These are phyloP conservation scores for Deroplatys truncata DNA, from an alignment of 2,888 invertebrate species.

Conservation along the genomic window DNA sequence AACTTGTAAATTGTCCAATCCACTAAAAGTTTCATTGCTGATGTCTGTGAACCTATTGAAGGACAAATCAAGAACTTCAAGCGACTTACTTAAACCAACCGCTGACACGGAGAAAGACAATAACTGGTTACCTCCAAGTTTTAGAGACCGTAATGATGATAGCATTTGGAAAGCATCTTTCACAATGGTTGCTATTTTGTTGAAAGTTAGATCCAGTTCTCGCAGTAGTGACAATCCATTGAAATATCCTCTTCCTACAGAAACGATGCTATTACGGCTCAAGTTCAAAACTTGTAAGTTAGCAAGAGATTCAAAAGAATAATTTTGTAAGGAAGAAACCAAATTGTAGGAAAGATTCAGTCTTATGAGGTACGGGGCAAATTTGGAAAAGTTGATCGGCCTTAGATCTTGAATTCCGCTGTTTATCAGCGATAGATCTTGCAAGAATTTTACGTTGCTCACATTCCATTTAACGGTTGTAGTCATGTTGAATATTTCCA, in stretches of 20 bases:
- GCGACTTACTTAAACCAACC: not conserved
- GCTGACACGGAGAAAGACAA: not conserved
- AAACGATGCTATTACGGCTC: slow-evolving; percentile 35
- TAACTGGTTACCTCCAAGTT: slow-evolving; percentile 74
- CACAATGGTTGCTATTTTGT: slow-evolving; percentile 71
- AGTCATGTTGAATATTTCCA: not conserved
- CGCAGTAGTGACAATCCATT: slow-evolving; percentile 48
- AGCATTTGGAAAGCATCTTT: slow-evolving; percentile 62
- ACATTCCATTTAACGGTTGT: not conserved
- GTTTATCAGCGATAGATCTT: not conserved
- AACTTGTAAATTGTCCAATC: slow-evolving; percentile 44
- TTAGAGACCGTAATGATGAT: slow-evolving; percentile 54
- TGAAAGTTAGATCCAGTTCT: slow-evolving; percentile 75
- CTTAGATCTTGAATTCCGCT: not conserved
- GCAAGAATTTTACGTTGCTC: not conserved
- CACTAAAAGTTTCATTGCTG: slow-evolving; percentile 34
- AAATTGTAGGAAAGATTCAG: slow-evolving; percentile 37
- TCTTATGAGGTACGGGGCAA: slow-evolving; percentile 33
- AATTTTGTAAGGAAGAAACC: slow-evolving; percentile 31
- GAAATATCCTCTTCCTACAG: slow-evolving; percentile 27
- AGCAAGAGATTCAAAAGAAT: slow-evolving; percentile 20
- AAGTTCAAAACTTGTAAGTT: slow-evolving; percentile 37
- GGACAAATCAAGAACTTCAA: slow-evolving; percentile 37
- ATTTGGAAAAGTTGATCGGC: not conserved
- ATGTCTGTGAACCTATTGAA: slow-evolving; percentile 38